Evolutionary conservation across 2,888 invertebrate genomes (phyloP), one percentile per base, ranked within the genome.

Genomic region (Agrenia bidenticulata): DNA sequence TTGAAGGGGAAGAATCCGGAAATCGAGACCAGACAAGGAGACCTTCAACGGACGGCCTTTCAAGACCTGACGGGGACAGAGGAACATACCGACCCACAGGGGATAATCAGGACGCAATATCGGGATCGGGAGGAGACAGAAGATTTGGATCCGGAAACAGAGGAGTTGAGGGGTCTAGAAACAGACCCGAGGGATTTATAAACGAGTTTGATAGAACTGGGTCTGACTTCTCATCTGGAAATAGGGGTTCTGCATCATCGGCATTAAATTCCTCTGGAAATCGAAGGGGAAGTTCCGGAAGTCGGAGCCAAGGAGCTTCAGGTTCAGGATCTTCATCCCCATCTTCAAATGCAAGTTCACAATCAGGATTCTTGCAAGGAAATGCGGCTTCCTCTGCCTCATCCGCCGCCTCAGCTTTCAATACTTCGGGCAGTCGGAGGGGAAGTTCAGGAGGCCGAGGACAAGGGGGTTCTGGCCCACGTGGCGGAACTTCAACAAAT

Each of bases 141-240:
- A 32, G 32, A 11, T 32, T 32, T 11, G 32, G 32, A 7, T 32
- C 32, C 11, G 32, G 32, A 32, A 32, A 32, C 32, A 4, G 32
- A 32, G 32, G 11, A 32, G 4, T 32, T 32, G 53, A 63, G 55
- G 57, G 49, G 4, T 45, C 58, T 32, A 54, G 37, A 23, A 50
- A 63, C 50, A 45, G 63, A 17, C 49, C 60, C 50, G 61, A 61
- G 58, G 61, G 32, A 32, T 32, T 11, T 32, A 32, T 32, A 32
- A 32, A 32, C 11, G 5, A 32, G 11, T 32, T 32, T 32, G 32
- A 32, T 26, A 26, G 54, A 17, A 37, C 54, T 26, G 54, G 61
- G 17, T 15, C 41, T 9, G 41, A 26, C 53, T 21, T 51, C 24
- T 23, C 51, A 13, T 21, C 7, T 19, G 51, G 51, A 51, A 17